Conservation (phyloP, 2,888 invertebrate genomes). For the Agrenia bidenticulata region DNA sequence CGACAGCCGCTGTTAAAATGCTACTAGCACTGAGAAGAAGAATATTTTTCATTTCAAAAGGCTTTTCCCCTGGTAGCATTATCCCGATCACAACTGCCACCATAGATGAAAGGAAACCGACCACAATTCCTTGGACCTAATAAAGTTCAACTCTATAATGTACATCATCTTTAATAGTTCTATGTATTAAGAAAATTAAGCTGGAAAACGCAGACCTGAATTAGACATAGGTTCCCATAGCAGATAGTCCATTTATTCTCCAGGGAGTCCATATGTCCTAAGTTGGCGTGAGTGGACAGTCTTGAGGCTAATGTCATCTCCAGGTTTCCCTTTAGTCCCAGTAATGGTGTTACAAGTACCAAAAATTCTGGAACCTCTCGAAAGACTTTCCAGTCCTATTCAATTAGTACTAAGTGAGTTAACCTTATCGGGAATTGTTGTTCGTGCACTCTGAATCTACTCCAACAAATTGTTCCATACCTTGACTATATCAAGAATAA, state of each 20-base stretch:
- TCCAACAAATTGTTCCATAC: too few relatives aligned
- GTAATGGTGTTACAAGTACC: constrained; percentile 77
- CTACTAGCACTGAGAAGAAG: constrained; percentile 73
- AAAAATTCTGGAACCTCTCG: constrained; percentile 69
- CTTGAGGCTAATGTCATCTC: constrained; percentile 93
- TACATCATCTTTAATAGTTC: not conserved
- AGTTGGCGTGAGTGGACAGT: constrained; percentile 80
- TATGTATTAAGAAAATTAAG: not conserved
- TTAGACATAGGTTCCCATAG: constrained; percentile 70
- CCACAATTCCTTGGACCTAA: constrained; percentile 70
- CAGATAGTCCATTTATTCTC: constrained; percentile 68
- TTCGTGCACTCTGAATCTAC: too few relatives aligned
- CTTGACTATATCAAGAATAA: constrained; percentile 79
- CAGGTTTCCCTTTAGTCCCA: constrained; percentile 81
- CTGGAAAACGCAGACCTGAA: constrained; percentile 62
- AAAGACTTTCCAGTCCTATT: constrained; percentile 72
- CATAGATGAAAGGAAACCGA: constrained; percentile 70
- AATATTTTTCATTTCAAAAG: constrained; percentile 67
- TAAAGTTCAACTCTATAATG: too few relatives aligned
- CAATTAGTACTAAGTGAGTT: constrained; percentile 5
- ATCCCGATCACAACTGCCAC: constrained; percentile 70
- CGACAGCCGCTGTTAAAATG: constrained; percentile 72
- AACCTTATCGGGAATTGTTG: constrained; percentile 2
- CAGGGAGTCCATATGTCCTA: constrained; percentile 71
- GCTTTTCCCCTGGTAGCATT: constrained; percentile 60